Conservation (phyloP, 1,140 invertebrate species). For the Brachionus asplanchnoidis region DNA sequence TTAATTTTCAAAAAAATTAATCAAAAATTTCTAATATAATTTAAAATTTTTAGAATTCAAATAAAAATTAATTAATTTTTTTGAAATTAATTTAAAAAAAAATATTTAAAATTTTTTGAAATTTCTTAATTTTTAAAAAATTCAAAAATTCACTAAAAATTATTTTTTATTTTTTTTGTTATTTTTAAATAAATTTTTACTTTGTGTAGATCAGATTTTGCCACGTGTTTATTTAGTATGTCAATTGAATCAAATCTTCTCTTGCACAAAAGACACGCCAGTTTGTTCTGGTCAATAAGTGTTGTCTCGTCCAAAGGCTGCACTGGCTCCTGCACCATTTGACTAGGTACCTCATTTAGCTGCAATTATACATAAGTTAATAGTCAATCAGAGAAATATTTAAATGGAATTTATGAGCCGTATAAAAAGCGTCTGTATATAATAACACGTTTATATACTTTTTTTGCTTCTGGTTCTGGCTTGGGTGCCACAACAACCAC, state of each 20-base stretch:
- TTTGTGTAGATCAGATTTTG: conserved; percentile 89
- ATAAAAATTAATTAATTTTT: no score
- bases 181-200: conserved; percentile 45
- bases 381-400: not conserved
- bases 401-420: not conserved
- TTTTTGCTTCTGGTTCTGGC: conserved; percentile 46
- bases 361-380: conserved; percentile 2
- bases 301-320: conserved; percentile 56
- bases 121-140: no score
- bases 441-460: conserved; percentile 3
- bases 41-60: no score
- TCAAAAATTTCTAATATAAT: no score
- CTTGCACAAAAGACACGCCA: conserved; percentile 91
- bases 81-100: no score
- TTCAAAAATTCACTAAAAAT: no score
- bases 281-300: conserved; percentile 76
- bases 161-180: no score
- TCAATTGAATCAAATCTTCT: conserved; percentile 84
- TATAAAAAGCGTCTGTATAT: not conserved
- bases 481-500: conserved; percentile 46
- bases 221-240: conserved; percentile 79
- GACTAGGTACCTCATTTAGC: not conserved
- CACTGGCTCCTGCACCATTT: not conserved
- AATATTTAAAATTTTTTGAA: no score
- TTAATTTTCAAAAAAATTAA: no score